Percentiles rank a stretch among this genome's conserved stretches.
Conservation (phyloP, 2,888 invertebrate species). For the Aplocera efformata region DNA sequence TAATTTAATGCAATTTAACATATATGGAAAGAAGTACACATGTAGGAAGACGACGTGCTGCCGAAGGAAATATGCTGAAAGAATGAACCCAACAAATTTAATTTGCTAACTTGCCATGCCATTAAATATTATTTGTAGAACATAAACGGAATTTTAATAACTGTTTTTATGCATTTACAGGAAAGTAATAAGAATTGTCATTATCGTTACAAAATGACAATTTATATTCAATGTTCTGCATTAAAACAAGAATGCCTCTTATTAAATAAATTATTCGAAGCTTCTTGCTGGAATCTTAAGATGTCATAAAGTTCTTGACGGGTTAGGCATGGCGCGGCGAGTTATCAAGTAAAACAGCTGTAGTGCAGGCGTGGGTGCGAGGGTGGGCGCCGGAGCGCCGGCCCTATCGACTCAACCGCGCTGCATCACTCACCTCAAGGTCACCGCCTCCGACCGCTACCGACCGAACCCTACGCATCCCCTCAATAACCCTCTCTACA, state of each 20-base stretch:
- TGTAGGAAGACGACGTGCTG: too few relatives aligned
- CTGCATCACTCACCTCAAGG: slow-evolving; percentile 73
- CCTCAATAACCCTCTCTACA: slow-evolving; percentile 49
- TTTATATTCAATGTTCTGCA: too few relatives aligned
- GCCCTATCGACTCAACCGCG: slow-evolving; percentile 61
- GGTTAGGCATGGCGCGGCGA: slow-evolving; percentile 41
- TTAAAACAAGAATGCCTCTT: too few relatives aligned
- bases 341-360: slow-evolving; percentile 72
- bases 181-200: not conserved
- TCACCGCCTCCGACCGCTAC: slow-evolving; percentile 45
- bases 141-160: too few relatives aligned
- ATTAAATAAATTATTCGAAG: too few relatives aligned
- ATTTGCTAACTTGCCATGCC: too few relatives aligned
- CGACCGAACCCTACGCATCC: slow-evolving; percentile 55
- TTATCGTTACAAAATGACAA: not conserved
- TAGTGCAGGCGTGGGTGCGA: slow-evolving; percentile 65
- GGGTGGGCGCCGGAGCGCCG: slow-evolving; percentile 51
- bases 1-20: too few relatives aligned
- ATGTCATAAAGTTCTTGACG: slow-evolving; percentile 1
- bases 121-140: too few relatives aligned
- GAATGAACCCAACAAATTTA: too few relatives aligned
- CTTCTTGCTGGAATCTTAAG: not conserved
- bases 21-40: too few relatives aligned
- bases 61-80: too few relatives aligned
- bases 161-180: not conserved